phyloP scores from a whole-genome alignment of 2,888 invertebrate species.

The Tholera decimalis region DNA sequence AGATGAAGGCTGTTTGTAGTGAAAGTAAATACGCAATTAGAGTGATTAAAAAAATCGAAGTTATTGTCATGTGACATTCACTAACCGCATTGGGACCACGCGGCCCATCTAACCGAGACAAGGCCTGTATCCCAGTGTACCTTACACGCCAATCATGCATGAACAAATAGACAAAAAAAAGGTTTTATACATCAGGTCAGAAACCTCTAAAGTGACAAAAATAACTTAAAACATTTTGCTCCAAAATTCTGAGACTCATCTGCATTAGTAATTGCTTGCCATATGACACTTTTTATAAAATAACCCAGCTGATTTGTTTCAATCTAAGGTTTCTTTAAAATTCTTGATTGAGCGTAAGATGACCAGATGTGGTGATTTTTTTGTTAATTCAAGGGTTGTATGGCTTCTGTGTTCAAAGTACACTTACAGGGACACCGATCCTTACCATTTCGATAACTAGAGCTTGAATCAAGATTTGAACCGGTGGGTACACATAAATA shows the following conservation, averaged over 20 bases:
- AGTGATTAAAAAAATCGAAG: no score
- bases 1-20: no score
- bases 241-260: constrained; percentile 17
- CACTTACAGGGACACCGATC: no score
- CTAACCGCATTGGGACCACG: no score
- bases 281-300: constrained; percentile 27
- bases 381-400: background rate
- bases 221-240: constrained; percentile 13
- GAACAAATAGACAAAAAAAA: no score
- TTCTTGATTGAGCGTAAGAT: background rate
- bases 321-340: constrained; percentile 36
- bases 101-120: no score
- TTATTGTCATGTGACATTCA: no score
- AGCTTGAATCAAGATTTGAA: no score
- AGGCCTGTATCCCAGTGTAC: background rate
- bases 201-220: constrained; percentile 37
- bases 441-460: no score
- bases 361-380: constrained; percentile 28
- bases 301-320: constrained; percentile 39
- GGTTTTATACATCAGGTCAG: constrained; percentile 13
- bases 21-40: no score
- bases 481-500: no score
- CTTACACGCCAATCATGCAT: no score
- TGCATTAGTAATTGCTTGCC: constrained; percentile 19
- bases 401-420: constrained; percentile 26